phyloP scores from a whole-genome alignment of 2,113 vertebrate species.

The Xiphias gladius region DNA sequence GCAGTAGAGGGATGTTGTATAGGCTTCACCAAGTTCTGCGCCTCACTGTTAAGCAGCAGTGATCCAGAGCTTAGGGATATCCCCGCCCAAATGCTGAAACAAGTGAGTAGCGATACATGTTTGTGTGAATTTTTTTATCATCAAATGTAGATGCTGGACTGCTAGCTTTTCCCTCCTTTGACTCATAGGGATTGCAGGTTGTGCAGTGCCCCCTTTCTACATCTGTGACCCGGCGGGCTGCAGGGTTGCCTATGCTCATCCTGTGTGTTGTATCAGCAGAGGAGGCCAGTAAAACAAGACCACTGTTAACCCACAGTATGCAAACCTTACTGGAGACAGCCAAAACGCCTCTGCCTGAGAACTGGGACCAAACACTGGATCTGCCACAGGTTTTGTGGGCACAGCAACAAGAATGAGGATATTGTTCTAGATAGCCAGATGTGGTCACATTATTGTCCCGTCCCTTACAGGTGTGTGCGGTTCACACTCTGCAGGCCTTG shows the following conservation, averaged over 20 bases:
- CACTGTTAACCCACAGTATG: conserved; percentile 83
- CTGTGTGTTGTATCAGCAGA: conserved; percentile 88
- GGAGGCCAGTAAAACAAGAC: conserved; percentile 75
- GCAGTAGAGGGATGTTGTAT: conserved; percentile 89
- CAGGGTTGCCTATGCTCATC: conserved; percentile 91
- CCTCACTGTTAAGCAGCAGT: conserved; percentile 79
- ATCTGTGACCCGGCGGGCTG: conserved; percentile 89
- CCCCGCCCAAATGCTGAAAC: conserved; percentile 82
- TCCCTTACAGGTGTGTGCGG: conserved; percentile 87
- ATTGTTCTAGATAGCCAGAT: neutral
- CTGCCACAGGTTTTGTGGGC: conserved; percentile 86
- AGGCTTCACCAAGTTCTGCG: conserved; percentile 88
- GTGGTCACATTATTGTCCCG: neutral
- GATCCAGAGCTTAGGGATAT: conserved; percentile 83
- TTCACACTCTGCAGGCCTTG: conserved; percentile 90
- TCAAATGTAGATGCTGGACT: neutral
- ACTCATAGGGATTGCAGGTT: conserved; percentile 82
- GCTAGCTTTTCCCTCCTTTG: neutral
- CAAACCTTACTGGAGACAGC: conserved; percentile 83
- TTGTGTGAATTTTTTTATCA: neutral
- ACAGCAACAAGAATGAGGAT: neutral
- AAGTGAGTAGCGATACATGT: conserved; percentile 76
- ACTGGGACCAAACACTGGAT: conserved; percentile 92
- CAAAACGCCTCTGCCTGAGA: conserved; percentile 68
- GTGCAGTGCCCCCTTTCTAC: conserved; percentile 84